Percentiles rank a stretch among this genome's conserved stretches.
Evolutionary conservation across 2,888 invertebrate species (phyloP).

Genomic region (Spisula solida): DNA sequence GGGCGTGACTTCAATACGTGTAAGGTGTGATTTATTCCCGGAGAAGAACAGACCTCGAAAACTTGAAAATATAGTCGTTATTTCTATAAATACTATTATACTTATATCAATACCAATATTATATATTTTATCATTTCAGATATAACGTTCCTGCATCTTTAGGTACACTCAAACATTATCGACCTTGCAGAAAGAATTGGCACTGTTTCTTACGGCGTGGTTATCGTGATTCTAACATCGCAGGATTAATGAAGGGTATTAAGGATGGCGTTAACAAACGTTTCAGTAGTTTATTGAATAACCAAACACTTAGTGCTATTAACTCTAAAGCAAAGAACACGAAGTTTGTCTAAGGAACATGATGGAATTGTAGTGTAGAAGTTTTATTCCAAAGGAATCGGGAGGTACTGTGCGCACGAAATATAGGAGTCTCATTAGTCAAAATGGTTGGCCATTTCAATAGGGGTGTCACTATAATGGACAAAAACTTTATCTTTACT

Average conservation of each 20-base stretch:
- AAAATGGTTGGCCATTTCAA: no score
- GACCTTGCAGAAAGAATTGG: conserved; percentile 48
- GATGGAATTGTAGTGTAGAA: no score
- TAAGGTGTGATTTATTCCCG: no score
- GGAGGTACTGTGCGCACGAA: no score
- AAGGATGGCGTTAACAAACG: not conserved
- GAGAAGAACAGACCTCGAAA: no score
- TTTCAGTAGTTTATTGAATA: conserved; percentile 18
- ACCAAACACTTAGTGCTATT: not conserved
- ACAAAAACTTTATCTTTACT: not conserved
- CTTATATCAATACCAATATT: no score
- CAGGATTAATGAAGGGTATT: conserved; percentile 18
- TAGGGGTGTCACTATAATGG: not conserved
- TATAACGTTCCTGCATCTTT: conserved; percentile 38
- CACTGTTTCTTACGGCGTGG: conserved; percentile 44
- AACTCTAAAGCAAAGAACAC: conserved; percentile 5
- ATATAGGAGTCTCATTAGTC: no score
- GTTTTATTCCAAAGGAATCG: not conserved
- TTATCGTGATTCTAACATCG: conserved; percentile 34
- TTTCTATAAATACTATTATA: no score
- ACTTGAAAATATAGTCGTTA: no score
- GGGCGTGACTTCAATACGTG: no score
- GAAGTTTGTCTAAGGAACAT: no score
- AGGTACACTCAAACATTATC: conserved; percentile 44
- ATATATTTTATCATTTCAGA: not conserved